A percentile compares a stretch with the other conserved stretches of the same genome.
phyloP scores from a whole-genome alignment of 2,113 vertebrate species.

The Mus musculus region GRCm39 chr6:126364001-126364500 shows the following conservation, averaged over 20 bases:
- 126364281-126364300: background rate
- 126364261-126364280: conserved; percentile 42
- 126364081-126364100: background rate
- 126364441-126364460: conserved; percentile 13
- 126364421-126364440: conserved; percentile 52
- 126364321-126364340: conserved; percentile 17
- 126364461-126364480: conserved; percentile 17
- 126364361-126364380: background rate
- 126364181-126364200: conserved; percentile 54
- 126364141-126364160: conserved; percentile 49
- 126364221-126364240: conserved; percentile 52
- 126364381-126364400: conserved; percentile 6
- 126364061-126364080: background rate
- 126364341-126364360: conserved; percentile 34
- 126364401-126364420: conserved; percentile 2
- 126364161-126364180: conserved; percentile 48
- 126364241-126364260: conserved; percentile 35
- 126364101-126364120: conserved; percentile 22
- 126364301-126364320: conserved; percentile 44
- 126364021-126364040: background rate
- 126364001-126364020: background rate
- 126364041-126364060: background rate
- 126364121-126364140: conserved; percentile 10
- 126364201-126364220: background rate
- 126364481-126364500: conserved; percentile 1